Percentiles rank a stretch among this genome's conserved stretches.
These are phyloP conservation scores for Paracentrotus lividus DNA, from an alignment of 53 echinoderm and acorn worm species.

Conservation along the genomic window DNA sequence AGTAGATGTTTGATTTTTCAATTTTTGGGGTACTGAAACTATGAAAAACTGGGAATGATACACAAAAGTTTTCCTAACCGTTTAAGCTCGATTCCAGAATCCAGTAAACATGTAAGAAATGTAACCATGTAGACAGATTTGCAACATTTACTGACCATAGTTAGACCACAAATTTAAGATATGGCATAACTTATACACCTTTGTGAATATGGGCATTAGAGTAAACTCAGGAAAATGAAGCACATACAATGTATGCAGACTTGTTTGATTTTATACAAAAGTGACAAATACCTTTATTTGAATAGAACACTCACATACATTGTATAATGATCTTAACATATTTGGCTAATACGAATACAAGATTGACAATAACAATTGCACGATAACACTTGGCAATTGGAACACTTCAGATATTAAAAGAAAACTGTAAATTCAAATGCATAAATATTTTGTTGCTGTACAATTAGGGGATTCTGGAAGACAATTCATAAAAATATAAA, in stretches of 20 bases:
- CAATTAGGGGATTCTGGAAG: background rate
- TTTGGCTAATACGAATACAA: background rate
- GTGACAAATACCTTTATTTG: slow-evolving; percentile 8
- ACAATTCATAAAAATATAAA: background rate
- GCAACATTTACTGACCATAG: too few species aligned
- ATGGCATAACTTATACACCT: too few species aligned
- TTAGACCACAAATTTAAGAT: too few species aligned
- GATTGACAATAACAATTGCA: slow-evolving; percentile 20
- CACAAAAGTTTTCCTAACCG: too few species aligned
- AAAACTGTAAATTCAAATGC: background rate
- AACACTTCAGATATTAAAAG: background rate
- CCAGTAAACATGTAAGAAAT: too few species aligned
- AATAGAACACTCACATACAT: background rate
- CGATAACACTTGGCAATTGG: background rate
- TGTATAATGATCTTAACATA: background rate
- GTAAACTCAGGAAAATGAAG: background rate
- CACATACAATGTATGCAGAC: too few species aligned
- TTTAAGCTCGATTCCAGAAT: too few species aligned
- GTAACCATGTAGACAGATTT: too few species aligned
- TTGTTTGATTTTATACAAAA: background rate
- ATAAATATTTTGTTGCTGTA: background rate
- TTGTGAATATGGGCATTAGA: too few species aligned
- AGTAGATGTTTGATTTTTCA: too few species aligned
- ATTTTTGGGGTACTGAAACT: too few species aligned
- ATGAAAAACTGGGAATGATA: too few species aligned